A percentile compares a stretch with the other conserved stretches of the same genome.
Conservation (phyloP, 2,797 vertebrate species). For the Fundulus diaphanus region DNA sequence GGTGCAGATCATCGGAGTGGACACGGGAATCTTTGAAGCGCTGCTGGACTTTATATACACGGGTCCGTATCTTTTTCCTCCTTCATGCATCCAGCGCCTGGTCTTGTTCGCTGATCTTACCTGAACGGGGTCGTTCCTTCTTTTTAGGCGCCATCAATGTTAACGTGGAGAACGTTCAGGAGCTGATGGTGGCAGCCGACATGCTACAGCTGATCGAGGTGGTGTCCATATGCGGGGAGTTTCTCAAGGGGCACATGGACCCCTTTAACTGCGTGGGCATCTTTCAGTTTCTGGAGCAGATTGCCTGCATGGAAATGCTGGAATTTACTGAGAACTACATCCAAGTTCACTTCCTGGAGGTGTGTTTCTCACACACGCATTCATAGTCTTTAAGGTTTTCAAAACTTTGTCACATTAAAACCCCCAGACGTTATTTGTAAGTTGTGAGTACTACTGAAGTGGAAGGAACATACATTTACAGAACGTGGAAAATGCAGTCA, state of each 20-base stretch:
- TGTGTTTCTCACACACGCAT: slow-evolving; percentile 45
- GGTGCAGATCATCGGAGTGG: slow-evolving; percentile 90
- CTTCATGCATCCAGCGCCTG: too few species aligned
- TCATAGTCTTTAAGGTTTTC: background rate
- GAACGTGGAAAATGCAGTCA: background rate
- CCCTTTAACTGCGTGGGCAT: slow-evolving; percentile 94
- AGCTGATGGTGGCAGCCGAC: slow-evolving; percentile 95
- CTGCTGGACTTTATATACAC: slow-evolving; percentile 96
- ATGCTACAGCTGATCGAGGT: slow-evolving; percentile 97
- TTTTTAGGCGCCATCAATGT: slow-evolving; percentile 86
- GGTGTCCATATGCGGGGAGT: slow-evolving; percentile 93
- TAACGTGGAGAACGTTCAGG: slow-evolving; percentile 92
- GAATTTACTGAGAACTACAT: slow-evolving; percentile 96
- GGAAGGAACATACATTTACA: too few species aligned
- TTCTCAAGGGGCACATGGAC: slow-evolving; percentile 93
- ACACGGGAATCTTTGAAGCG: slow-evolving; percentile 87
- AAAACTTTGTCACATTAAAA: background rate
- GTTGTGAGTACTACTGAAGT: too few species aligned
- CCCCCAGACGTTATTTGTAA: too few species aligned
- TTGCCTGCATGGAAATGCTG: slow-evolving; percentile 89
- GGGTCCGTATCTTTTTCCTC: slow-evolving; percentile 50
- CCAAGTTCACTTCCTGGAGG: slow-evolving; percentile 93
- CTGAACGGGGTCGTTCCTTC: background rate
- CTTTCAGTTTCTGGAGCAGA: slow-evolving; percentile 96
- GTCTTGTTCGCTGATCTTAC: background rate